Evolutionary conservation across 2,797 vertebrate genomes (phyloP).

Genomic region (Apogon hyalosoma): DNA sequence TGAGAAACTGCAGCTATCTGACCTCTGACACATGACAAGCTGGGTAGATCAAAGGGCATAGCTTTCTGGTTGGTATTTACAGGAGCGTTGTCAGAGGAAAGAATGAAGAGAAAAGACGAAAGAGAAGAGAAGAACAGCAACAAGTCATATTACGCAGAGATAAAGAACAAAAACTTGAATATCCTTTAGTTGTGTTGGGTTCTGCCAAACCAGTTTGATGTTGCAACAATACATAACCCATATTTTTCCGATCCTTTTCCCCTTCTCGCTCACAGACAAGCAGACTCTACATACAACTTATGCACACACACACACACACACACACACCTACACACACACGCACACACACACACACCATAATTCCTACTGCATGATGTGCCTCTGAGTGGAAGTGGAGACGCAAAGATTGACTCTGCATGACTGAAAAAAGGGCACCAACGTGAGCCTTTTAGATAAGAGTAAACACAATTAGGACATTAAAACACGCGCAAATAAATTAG

Average conservation of each 20-base stretch:
- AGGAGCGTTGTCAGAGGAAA: constrained; percentile 18
- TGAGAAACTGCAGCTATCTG: constrained; percentile 78
- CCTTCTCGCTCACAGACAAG: constrained; percentile 13
- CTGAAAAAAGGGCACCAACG: constrained; percentile 21
- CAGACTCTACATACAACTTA: background rate
- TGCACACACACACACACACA: constrained; percentile 6
- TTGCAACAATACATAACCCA: constrained; percentile 69
- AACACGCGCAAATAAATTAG: constrained; percentile 29
- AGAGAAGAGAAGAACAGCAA: background rate
- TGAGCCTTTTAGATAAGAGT: constrained; percentile 2
- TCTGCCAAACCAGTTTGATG: constrained; percentile 43
- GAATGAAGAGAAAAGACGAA: background rate
- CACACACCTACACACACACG: constrained; percentile 1
- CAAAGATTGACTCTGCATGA: constrained; percentile 39
- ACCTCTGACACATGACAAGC: constrained; percentile 76
- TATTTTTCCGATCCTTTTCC: constrained; percentile 48
- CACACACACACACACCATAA: constrained; percentile 5
- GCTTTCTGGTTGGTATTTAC: constrained; percentile 56
- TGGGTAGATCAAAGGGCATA: constrained; percentile 72
- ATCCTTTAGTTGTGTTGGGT: background rate
- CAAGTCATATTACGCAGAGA: background rate
- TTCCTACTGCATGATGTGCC: constrained; percentile 6
- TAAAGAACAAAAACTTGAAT: background rate
- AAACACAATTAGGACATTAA: constrained; percentile 32
- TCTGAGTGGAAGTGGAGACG: background rate